Percentiles rank a stretch among this genome's conserved stretches.
Conservation (phyloP, 2,113 vertebrate species). For the Sceloporus undulatus region DNA sequence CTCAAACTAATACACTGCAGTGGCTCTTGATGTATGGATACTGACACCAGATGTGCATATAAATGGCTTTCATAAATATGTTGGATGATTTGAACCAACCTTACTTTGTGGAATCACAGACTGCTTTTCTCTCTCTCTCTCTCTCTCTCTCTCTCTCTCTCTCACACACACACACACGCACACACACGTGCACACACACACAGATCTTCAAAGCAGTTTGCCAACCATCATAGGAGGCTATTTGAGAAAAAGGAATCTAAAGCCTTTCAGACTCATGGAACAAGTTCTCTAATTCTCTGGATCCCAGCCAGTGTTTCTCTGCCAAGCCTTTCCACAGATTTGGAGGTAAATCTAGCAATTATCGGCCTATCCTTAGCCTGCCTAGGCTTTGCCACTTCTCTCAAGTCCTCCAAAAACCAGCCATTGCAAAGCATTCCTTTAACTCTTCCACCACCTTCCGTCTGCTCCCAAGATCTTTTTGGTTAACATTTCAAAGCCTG, state of each 20-base stretch:
- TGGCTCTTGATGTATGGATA: no score
- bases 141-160: no score
- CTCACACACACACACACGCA: background rate
- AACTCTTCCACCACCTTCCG: background rate
- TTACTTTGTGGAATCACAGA: background rate
- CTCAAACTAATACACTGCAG: no score
- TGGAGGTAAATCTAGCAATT: conserved; percentile 15
- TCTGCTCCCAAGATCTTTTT: no score
- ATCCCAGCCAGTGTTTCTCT: background rate
- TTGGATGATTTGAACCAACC: no score
- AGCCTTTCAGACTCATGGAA: background rate
- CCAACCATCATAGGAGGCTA: background rate
- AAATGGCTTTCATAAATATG: no score
- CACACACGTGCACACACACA: background rate
- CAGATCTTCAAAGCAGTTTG: background rate
- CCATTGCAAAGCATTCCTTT: background rate
- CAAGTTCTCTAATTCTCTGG: background rate
- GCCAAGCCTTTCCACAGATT: conserved; percentile 14
- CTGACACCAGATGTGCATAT: no score
- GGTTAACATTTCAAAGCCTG: background rate
- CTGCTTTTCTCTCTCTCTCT: background rate
- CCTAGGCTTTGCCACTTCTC: background rate
- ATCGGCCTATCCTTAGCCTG: background rate
- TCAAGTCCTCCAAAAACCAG: background rate
- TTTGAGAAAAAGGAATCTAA: background rate